phyloP scores from a whole-genome alignment of 2,888 invertebrate species.

The Oscheius sp. region DNA sequence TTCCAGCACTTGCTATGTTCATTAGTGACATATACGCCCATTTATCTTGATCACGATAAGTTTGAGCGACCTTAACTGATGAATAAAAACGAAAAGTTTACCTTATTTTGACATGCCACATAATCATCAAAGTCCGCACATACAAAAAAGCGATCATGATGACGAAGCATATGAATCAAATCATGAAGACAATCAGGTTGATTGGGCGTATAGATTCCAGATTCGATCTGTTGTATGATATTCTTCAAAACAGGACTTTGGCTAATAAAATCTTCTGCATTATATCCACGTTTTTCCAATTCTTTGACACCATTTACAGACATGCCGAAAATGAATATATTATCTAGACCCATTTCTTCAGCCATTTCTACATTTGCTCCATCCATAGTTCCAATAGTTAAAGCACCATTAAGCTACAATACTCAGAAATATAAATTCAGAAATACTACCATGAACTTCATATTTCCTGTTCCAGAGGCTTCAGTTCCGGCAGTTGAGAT shows the following conservation, averaged over 20 bases:
- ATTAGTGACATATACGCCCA: conserved; percentile 95
- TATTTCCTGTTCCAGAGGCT: conserved; percentile 99
- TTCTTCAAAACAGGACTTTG: conserved; percentile 85
- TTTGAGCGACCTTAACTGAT: conserved; percentile 44
- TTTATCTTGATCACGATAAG: conserved; percentile 71
- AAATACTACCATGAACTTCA: conserved; percentile 89
- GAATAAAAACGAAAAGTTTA: conserved; percentile 71
- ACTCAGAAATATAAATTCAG: background rate
- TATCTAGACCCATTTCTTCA: conserved; percentile 95
- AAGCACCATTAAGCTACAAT: conserved; percentile 87
- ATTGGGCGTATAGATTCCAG: conserved; percentile 91
- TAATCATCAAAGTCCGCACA: conserved; percentile 95
- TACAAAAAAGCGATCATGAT: conserved; percentile 90
- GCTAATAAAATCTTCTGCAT: conserved; percentile 91
- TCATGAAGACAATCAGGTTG: conserved; percentile 80
- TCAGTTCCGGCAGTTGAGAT: conserved; percentile 99
- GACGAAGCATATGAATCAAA: conserved; percentile 86
- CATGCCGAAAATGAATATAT: conserved; percentile 97
- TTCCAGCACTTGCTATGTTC: conserved; percentile 94
- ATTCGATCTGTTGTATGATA: conserved; percentile 92
- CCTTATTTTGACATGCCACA: conserved; percentile 88
- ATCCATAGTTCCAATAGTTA: conserved; percentile 98
- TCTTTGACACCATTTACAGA: conserved; percentile 81
- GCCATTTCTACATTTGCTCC: conserved; percentile 97
- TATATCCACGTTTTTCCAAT: conserved; percentile 78